Evolutionary conservation across 2,797 vertebrate genomes (phyloP).

Genomic region (Eulemur coronatus): DNA sequence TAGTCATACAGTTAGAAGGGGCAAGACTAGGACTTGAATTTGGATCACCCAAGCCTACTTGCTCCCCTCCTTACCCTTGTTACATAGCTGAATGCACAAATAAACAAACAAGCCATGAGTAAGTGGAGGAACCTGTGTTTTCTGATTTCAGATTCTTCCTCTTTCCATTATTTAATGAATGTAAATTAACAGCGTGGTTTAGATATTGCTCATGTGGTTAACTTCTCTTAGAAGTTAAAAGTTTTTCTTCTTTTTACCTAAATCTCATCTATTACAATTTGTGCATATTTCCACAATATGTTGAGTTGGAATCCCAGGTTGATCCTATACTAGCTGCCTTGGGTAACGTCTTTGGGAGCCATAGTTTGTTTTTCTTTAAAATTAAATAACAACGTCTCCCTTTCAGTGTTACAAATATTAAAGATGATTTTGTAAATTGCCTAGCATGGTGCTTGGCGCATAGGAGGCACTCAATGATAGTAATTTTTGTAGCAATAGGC

Average conservation of each 20-base stretch:
- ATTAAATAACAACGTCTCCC: neutral
- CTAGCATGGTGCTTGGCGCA: neutral
- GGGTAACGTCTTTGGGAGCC: neutral
- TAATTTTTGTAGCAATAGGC: neutral
- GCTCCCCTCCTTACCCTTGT: neutral
- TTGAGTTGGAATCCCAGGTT: neutral
- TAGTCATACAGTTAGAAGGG: neutral
- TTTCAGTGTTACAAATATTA: neutral
- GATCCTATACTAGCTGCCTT: neutral
- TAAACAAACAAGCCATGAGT: neutral
- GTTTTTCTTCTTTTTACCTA: neutral
- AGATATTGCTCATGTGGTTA: neutral
- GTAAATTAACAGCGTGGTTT: neutral
- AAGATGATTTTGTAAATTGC: constrained; percentile 10
- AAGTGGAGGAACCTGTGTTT: neutral
- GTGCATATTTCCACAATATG: neutral
- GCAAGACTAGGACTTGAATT: neutral
- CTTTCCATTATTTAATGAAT: neutral
- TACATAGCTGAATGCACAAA: neutral
- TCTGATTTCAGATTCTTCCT: neutral
- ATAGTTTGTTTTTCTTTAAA: constrained; percentile 32
- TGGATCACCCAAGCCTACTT: neutral
- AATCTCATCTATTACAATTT: neutral
- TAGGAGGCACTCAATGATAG: neutral
- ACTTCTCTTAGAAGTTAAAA: neutral